phyloP scores from a whole-genome alignment of 2,113 vertebrate species.

The Solenodon paradoxus region DNA sequence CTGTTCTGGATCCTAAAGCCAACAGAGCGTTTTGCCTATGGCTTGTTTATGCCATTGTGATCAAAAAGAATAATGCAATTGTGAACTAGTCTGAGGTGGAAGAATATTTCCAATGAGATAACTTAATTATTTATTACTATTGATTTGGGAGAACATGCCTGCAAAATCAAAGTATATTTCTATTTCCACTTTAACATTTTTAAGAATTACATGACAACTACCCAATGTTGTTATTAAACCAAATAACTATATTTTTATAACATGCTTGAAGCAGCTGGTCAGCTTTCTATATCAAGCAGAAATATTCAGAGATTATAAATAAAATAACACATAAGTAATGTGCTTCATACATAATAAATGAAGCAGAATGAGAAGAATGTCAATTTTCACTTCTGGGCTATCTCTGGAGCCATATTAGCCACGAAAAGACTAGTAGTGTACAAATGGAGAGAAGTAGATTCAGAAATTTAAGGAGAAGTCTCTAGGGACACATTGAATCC shows the following conservation, averaged over 20 bases:
- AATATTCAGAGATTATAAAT: neutral
- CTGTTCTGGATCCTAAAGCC: neutral
- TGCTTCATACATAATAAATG: neutral
- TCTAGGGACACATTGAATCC: neutral
- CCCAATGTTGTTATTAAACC: neutral
- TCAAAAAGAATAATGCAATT: slow-evolving; percentile 55
- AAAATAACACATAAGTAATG: neutral
- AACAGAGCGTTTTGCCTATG: slow-evolving; percentile 40
- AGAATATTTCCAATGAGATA: slow-evolving; percentile 53
- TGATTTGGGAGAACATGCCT: slow-evolving; percentile 49
- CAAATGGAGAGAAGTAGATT: neutral
- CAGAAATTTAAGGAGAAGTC: neutral
- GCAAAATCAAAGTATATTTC: slow-evolving; percentile 35
- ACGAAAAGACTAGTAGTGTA: neutral
- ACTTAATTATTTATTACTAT: slow-evolving; percentile 59
- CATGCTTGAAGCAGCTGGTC: neutral
- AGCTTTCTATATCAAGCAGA: neutral
- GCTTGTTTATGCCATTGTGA: slow-evolving; percentile 45
- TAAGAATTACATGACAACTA: slow-evolving; percentile 32
- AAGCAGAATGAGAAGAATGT: neutral
- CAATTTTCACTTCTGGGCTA: neutral
- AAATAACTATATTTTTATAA: slow-evolving; percentile 36
- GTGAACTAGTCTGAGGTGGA: neutral
- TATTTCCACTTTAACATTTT: slow-evolving; percentile 39
- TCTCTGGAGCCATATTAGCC: neutral